Evolutionary conservation across 1,140 invertebrate species (phyloP), one percentile per base, ranked within the genome.

Genomic region (Capitella teleta): DNA sequence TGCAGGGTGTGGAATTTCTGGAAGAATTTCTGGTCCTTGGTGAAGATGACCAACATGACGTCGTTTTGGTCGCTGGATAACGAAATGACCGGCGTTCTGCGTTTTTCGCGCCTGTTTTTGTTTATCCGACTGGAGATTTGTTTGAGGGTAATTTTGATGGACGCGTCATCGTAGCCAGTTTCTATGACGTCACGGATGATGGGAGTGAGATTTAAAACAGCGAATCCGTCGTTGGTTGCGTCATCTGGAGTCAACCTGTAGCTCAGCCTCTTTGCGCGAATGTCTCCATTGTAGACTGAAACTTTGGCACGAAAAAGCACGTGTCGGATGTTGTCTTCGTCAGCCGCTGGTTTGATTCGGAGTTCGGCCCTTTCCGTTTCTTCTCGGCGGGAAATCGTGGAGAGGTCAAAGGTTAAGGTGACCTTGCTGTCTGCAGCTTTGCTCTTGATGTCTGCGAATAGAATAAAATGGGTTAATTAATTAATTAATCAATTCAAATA

Each of bases 311-410:
- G 38, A 8, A 18, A 5, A 24, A 18, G 21, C 5, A 26, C 5
- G 42, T 44, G 42, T 2, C 42, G 21, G 30, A 8, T 32, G n/a
- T n/a, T n/a, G n/a, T n/a, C n/a, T n/a, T n/a, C n/a, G 21, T 24
- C 38, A 6, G 25, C 19, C 42, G 28, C 6, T 12, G 25, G 21
- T 4, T 18, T 21, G 16, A 44, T 23, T 5, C 42, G 42, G 16
- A 44, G 42, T 44, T 44, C 42, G 3, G 42, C 42, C n/a, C 28
- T 44, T 26, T 44, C 16, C 2, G 26, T 26, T 4, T 26, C 42
- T 44, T 44, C 42, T 1, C 25, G 42, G 16, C 19, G n/a, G 8
- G 42, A 16, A 44, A 44, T 44, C 18, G 16, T 44, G 21, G 21
- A 25, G 6, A 44, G n/a, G 42, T 44, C 28, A 25, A 44, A 44